Conservation (phyloP, 64 coral and sea anemone species). For the Montipora foliosa region DNA sequence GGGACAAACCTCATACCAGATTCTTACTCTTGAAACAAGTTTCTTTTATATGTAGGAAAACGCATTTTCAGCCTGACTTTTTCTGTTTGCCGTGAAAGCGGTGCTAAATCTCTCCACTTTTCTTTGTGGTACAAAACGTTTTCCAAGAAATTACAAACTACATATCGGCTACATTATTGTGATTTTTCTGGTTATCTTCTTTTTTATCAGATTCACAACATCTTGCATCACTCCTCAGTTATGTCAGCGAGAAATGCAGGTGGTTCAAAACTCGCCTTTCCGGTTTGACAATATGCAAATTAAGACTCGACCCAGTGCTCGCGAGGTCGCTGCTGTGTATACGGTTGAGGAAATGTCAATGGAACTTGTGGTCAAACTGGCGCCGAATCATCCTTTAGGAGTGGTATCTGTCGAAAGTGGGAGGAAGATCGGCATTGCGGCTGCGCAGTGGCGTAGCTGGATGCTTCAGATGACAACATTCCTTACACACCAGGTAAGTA, state of each 20-base stretch:
- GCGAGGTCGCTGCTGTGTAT: constrained; percentile 93
- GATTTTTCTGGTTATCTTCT: too few relatives aligned
- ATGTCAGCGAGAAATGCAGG: constrained; percentile 89
- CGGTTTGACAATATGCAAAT: constrained; percentile 94
- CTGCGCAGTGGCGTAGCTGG: constrained; percentile 95
- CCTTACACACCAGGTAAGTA: constrained; percentile 88
- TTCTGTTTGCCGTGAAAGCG: too few relatives aligned
- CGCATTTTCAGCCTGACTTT: too few relatives aligned
- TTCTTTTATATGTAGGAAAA: too few relatives aligned
- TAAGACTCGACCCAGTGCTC: constrained; percentile 82
- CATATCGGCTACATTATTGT: too few relatives aligned
- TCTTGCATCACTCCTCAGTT: constrained; percentile 80
- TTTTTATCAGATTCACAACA: constrained; percentile 82
- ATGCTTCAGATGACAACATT: constrained; percentile 98
- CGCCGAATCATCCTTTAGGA: constrained; percentile 91
- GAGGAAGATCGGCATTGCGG: constrained; percentile 85
- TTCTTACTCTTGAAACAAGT: too few relatives aligned
- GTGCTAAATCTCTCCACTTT: too few relatives aligned
- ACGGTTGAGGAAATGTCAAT: constrained; percentile 97
- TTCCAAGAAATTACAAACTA: too few relatives aligned
- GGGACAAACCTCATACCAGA: too few relatives aligned
- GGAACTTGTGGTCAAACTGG: constrained; percentile 91
- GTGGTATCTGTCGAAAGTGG: constrained; percentile 91
- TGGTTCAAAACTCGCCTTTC: constrained; percentile 75
- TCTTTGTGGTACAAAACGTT: too few relatives aligned